phyloP scores from a whole-genome alignment of 2,797 vertebrate genomes.

The Pelodytes ibericus region DNA sequence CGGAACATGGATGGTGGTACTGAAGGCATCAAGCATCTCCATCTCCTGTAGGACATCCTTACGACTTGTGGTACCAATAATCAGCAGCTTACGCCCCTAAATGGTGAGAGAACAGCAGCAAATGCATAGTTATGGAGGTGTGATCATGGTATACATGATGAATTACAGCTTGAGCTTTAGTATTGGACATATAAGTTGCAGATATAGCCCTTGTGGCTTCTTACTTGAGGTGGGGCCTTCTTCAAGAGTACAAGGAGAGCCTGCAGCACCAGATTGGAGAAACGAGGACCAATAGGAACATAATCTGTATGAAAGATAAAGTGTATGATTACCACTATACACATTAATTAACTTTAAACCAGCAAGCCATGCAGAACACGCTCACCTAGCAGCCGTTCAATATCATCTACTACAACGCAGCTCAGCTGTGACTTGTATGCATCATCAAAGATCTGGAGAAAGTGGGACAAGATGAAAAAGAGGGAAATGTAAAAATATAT shows the following conservation, averaged over 20 bases:
- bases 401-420: slow-evolving; percentile 94
- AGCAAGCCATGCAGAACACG: background rate
- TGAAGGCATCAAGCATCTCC: slow-evolving; percentile 95
- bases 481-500: too few relatives aligned
- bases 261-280: slow-evolving; percentile 94
- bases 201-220: slow-evolving; percentile 12
- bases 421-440: slow-evolving; percentile 97
- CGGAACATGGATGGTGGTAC: slow-evolving; percentile 89
- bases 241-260: slow-evolving; percentile 92
- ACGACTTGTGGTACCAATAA: slow-evolving; percentile 93
- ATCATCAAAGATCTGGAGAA: slow-evolving; percentile 90
- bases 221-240: slow-evolving; percentile 91
- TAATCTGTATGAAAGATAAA: slow-evolving; percentile 79
- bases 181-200: too few relatives aligned
- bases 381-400: slow-evolving; percentile 91
- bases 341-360: background rate
- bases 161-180: too few relatives aligned
- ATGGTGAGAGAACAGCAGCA: background rate
- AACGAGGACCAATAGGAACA: slow-evolving; percentile 93
- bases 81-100: slow-evolving; percentile 92
- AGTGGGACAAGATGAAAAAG: background rate
- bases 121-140: background rate
- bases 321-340: too few relatives aligned
- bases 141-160: too few relatives aligned
- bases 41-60: slow-evolving; percentile 95